Evolutionary conservation across 2,113 vertebrate genomes (phyloP).

Genomic region (Nothobranchius furzeri): DNA sequence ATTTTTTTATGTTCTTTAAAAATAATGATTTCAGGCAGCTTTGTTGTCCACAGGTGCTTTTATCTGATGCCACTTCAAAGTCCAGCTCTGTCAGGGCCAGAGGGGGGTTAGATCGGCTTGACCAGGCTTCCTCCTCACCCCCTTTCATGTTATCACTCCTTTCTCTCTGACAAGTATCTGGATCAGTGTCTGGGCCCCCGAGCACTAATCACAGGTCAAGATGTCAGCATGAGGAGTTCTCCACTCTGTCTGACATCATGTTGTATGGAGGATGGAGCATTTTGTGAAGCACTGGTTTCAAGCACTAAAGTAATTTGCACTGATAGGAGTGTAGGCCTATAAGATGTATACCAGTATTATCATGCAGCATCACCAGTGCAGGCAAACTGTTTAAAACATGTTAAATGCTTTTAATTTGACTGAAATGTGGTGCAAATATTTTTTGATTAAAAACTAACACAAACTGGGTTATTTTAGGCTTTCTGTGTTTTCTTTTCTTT

Average conservation of each 20-base stretch:
- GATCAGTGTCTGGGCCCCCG: slow-evolving; percentile 39
- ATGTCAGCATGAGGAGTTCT: slow-evolving; percentile 48
- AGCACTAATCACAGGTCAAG: slow-evolving; percentile 67
- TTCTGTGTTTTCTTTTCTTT: too few species aligned
- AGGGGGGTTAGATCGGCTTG: slow-evolving; percentile 47
- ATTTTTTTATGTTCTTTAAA: slow-evolving; percentile 7
- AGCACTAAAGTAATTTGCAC: slow-evolving; percentile 1
- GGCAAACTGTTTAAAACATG: too few species aligned
- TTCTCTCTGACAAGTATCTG: slow-evolving; percentile 48
- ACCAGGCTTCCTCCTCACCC: slow-evolving; percentile 50
- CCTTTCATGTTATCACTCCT: slow-evolving; percentile 69
- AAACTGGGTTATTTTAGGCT: too few species aligned
- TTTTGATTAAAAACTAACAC: too few species aligned
- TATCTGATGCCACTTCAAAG: slow-evolving; percentile 74
- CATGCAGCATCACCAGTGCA: too few species aligned
- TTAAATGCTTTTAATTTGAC: too few species aligned
- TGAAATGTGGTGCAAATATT: too few species aligned
- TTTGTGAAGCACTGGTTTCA: neutral
- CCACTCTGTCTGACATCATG: slow-evolving; percentile 41
- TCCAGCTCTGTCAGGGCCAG: slow-evolving; percentile 11
- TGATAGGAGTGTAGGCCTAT: neutral
- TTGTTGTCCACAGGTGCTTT: slow-evolving; percentile 52
- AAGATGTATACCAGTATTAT: too few species aligned
- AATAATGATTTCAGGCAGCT: slow-evolving; percentile 41
- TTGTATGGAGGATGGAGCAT: slow-evolving; percentile 8